Evolutionary conservation across 2,113 vertebrate species (phyloP).

Genomic region (Ceratotherium simum): DNA sequence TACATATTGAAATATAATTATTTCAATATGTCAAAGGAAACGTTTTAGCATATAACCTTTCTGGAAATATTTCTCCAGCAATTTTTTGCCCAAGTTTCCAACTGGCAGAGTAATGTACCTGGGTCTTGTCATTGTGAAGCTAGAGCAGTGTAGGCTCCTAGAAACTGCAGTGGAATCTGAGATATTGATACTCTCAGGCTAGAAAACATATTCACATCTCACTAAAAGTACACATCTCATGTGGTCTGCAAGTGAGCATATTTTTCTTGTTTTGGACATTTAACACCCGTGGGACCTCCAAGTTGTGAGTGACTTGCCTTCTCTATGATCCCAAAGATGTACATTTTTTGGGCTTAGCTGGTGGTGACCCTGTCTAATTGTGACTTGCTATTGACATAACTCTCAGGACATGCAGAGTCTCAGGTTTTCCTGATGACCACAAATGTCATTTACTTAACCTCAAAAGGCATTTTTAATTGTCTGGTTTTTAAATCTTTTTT

Average conservation of each 20-base stretch:
- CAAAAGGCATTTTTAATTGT: constrained; percentile 54
- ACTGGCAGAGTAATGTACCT: neutral
- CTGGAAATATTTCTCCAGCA: constrained; percentile 1
- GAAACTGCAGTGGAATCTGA: neutral
- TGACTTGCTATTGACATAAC: constrained; percentile 45
- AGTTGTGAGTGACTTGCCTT: neutral
- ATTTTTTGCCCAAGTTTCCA: neutral
- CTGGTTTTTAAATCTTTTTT: neutral
- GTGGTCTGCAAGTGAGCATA: neutral
- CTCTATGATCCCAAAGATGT: neutral
- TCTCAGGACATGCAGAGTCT: constrained; percentile 18
- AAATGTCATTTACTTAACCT: constrained; percentile 33
- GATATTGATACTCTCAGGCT: constrained; percentile 30
- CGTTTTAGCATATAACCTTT: neutral
- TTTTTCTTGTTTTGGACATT: constrained; percentile 60
- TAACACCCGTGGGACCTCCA: neutral
- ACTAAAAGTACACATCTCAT: constrained; percentile 40
- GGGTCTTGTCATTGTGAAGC: constrained; percentile 55
- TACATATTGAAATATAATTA: constrained; percentile 27
- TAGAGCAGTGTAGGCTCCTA: neutral
- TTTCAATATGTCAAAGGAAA: neutral
- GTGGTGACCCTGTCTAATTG: neutral
- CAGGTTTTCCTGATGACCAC: neutral
- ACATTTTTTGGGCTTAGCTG: constrained; percentile 22
- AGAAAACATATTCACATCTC: neutral